Base-by-base conservation (phyloP, 1,140 invertebrate species). In the Mactra quadrangularis region DNA sequence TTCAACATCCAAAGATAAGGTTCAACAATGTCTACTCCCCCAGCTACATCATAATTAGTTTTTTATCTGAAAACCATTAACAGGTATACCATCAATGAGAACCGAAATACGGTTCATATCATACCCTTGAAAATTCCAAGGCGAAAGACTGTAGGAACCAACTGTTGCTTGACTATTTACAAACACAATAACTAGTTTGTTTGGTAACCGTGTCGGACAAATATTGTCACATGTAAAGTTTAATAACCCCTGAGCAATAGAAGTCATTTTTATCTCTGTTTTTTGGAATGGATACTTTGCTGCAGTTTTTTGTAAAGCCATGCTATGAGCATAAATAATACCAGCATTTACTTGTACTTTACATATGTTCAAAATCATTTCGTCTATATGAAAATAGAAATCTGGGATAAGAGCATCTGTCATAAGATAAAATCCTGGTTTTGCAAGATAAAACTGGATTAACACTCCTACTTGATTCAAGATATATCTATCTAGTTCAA, bases 301-400 rank as follows among this genome's bases (percentile, higher is more conserved):
- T 25, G 25, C 53, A 4, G 57, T 79, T 47, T 57, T 31, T 17
- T 81, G 25, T 19, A 86, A 45, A 9, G 52, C 45, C 50, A 74
- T n/a, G 19, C 38, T 52, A 68, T 86, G 85, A 7, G 53, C 75
- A 4, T 71, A 64, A 25, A 85, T 66, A 33, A 85, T 29, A 1
- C 15, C 70, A 0, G 60, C 60, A 27, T 84, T 84, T n/a, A 83
- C 60, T 66, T 79, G 62, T 11, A 82, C 50, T 82, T 86, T 86
- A 27, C 82, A 82, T 1, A 84, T 71, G 29, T 59, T 75, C 35
- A 86, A 50, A 17, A 45, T 17, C 15, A 86, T 84, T 45, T 81
- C 71, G 0, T 84, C 76, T 15, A 84, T 62, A 3, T 38, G 9
- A 1, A 86, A 22, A 3, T 68, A n/a, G 60, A 50, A 84, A 57